These are phyloP conservation scores for Dione vanillae DNA, from an alignment of 2,888 invertebrate genomes.

Conservation along the genomic window DNA sequence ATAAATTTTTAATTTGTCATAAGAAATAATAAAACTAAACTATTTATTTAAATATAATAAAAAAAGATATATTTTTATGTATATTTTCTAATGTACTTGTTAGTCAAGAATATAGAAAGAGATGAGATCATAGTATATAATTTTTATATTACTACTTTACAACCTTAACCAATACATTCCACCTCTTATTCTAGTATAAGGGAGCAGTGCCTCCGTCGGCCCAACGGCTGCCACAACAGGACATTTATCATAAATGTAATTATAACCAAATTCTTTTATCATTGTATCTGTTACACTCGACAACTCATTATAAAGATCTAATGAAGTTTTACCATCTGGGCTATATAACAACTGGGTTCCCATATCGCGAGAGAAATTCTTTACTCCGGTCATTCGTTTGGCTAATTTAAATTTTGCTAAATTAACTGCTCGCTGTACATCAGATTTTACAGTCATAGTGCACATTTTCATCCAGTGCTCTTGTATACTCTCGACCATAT, in stretches of 20 bases:
- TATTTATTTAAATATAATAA: no score
- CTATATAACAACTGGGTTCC: conserved; percentile 64
- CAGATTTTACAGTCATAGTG: conserved; percentile 53
- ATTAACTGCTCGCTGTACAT: conserved; percentile 64
- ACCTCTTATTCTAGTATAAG: conserved; percentile 65
- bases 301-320: conserved; percentile 41
- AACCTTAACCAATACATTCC: conserved; percentile 70
- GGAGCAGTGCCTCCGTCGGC: conserved; percentile 70
- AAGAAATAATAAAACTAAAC: no score
- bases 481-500: conserved; percentile 66
- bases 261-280: conserved; percentile 52
- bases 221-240: conserved; percentile 74
- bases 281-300: conserved; percentile 34
- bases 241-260: conserved; percentile 71
- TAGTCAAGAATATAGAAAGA: no score
- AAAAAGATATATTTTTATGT: no score
- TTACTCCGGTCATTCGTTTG: conserved; percentile 55
- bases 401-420: conserved; percentile 61
- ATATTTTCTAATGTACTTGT: background rate
- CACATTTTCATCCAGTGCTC: conserved; percentile 71
- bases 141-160: conserved; percentile 45
- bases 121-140: background rate
- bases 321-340: conserved; percentile 53
- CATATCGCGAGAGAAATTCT: conserved; percentile 65
- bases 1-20: no score